phyloP scores from a whole-genome alignment of 2,113 vertebrate species.

The Daubentonia madagascariensis region DNA sequence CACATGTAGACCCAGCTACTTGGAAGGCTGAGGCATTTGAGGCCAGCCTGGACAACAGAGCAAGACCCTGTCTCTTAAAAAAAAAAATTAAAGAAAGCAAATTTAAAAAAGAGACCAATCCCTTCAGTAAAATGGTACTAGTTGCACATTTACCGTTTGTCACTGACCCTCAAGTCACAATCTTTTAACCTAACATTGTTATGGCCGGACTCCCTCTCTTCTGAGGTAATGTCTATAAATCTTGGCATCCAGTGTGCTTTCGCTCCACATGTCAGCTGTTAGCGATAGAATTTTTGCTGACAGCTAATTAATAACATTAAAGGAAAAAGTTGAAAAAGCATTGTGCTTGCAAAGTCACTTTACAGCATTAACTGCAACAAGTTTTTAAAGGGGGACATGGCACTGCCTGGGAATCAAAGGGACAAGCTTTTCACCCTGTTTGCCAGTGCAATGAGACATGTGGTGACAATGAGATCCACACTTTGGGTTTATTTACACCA shows the following conservation, averaged over 20 bases:
- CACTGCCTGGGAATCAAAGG: background rate
- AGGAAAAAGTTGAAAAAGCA: background rate
- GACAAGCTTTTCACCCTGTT: background rate
- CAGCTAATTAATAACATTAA: background rate
- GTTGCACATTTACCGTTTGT: background rate
- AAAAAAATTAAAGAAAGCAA: background rate
- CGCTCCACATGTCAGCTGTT: background rate
- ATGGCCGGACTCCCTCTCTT: background rate
- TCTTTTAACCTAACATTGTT: background rate
- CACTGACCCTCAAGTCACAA: background rate
- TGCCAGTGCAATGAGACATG: background rate
- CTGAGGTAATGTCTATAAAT: constrained; percentile 49
- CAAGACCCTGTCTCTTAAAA: background rate
- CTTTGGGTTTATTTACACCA: background rate
- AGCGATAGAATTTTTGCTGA: constrained; percentile 11
- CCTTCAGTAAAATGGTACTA: background rate
- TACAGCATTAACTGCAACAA: background rate
- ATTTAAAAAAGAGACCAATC: constrained; percentile 26
- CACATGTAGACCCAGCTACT: background rate
- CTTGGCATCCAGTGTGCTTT: background rate
- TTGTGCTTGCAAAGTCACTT: background rate
- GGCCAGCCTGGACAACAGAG: background rate
- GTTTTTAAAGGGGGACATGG: background rate
- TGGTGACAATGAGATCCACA: background rate
- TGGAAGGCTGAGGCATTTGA: background rate